phyloP scores from a whole-genome alignment of 35 echinoderm and acorn worm species.

The Antedon bifida region DNA sequence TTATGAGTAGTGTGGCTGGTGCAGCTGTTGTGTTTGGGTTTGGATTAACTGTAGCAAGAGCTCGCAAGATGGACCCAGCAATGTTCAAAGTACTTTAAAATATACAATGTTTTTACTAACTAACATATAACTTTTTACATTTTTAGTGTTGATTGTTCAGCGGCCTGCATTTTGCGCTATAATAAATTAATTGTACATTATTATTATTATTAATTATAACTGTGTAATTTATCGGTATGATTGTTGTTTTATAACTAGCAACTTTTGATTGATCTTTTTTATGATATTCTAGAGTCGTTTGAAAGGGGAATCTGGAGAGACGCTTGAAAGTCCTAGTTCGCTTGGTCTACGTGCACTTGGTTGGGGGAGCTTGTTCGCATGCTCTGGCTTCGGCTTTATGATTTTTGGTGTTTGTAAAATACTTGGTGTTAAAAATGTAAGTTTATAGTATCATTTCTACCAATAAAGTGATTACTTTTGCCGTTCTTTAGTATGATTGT shows the following conservation, averaged over 20 bases:
- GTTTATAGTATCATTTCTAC: not conserved
- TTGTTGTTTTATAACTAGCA: too few relatives aligned
- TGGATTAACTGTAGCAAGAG: slow-evolving; percentile 53
- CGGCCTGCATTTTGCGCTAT: too few relatives aligned
- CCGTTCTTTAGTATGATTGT: slow-evolving; percentile 12
- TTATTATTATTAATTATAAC: too few relatives aligned
- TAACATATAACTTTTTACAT: too few relatives aligned
- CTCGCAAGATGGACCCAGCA: slow-evolving; percentile 52
- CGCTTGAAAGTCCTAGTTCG: slow-evolving; percentile 70
- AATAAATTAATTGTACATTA: too few relatives aligned
- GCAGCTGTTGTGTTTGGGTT: slow-evolving; percentile 61
- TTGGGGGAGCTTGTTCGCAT: slow-evolving; percentile 71
- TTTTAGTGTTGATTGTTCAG: too few relatives aligned
- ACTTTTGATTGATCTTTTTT: not conserved
- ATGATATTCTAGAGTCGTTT: slow-evolving; percentile 43
- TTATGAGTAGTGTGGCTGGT: slow-evolving; percentile 52
- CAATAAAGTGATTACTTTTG: not conserved
- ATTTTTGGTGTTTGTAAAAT: slow-evolving; percentile 60
- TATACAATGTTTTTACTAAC: too few relatives aligned
- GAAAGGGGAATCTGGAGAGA: slow-evolving; percentile 34
- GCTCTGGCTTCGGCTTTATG: slow-evolving; percentile 58
- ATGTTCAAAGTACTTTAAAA: slow-evolving; percentile 28
- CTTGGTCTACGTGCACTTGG: slow-evolving; percentile 64
- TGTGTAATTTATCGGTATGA: too few relatives aligned
- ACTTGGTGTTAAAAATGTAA: slow-evolving; percentile 67